Percentiles rank a stretch among this genome's conserved stretches.
phyloP scores from a whole-genome alignment of 2,888 invertebrate genomes.

The Tipula unca region DNA sequence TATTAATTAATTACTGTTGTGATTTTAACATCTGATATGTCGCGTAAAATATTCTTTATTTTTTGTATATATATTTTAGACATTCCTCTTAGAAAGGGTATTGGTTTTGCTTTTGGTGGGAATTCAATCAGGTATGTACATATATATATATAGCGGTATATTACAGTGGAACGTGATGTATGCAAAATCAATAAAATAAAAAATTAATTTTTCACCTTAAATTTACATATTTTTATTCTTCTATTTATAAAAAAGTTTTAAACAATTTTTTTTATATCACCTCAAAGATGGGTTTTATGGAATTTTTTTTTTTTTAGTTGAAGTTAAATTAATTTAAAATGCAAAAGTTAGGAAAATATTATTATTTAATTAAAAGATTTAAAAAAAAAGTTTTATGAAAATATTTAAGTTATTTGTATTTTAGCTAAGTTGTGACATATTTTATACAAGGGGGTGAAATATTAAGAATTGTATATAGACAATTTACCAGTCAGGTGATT shows the following conservation, averaged over 20 bases:
- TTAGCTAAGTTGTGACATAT: neutral
- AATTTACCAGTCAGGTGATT: too few species aligned
- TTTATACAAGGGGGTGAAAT: neutral
- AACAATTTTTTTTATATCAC: neutral
- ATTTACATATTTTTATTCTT: neutral
- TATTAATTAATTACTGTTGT: neutral
- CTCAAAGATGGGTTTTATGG: neutral
- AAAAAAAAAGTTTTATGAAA: neutral
- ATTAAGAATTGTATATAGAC: neutral
- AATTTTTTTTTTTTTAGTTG: neutral
- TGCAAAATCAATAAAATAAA: neutral
- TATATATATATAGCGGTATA: too few species aligned
- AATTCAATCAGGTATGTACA: neutral
- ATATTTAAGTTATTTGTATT: neutral
- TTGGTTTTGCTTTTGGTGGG: neutral
- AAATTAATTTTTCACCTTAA: neutral
- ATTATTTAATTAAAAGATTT: slow-evolving; percentile 14
- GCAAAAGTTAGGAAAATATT: neutral
- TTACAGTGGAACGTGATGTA: neutral
- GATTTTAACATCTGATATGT: neutral
- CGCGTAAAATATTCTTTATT: neutral
- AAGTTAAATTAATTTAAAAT: neutral
- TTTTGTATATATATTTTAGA: neutral
- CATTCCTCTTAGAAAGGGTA: neutral
- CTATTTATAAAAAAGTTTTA: neutral